Base-by-base conservation (phyloP, 2,113 vertebrate genomes). In the Anhinga anhinga region DNA sequence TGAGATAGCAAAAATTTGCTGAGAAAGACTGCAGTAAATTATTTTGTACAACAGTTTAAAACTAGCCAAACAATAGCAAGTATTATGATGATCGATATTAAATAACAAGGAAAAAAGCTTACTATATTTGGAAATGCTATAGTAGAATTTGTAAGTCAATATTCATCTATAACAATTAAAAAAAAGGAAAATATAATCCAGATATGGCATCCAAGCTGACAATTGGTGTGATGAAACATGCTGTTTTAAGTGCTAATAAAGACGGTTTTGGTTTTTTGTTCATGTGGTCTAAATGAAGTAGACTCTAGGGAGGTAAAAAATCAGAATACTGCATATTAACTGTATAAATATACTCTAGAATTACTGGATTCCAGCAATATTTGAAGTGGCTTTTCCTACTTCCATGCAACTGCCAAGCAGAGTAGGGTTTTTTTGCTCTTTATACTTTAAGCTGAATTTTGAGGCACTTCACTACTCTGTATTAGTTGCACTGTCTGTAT, bases 271-370 rank as follows among this genome's bases (percentile, higher is more conserved):
- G 1, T 47, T 91, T 71, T 85, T 88, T 77, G 62, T 88, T 92
- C 86, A 61, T 5, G 7, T 73, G 30, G 76, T 93, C 58, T 89
- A 91, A 89, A 93, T 58, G 30, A 89, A 91, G 65, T 63, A 73
- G 79, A 32, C 53, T 66, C 58, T n/a, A 77, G 71, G 63, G 76
- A 91, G 50, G 72, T 61, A 88, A 76, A 90, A 80, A 44, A 52
- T 63, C 80, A 96, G 78, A 95, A 96, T 94, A 90, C 73, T 80
- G 59, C 56, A 87, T 92, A 94, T 93, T 94, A 96, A 94, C 65
- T 94, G 44, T 93, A 96, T 86, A 94, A 95, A 94, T 74, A 93
- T 93, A 88, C 50, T 92, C 38, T 8, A 81, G 58, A 97, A 92
- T 89, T 81, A 91, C 83, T 53, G 80, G 45, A 87, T 86, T 91